Conservation (phyloP, 2,888 invertebrate genomes). For the Andrena flavipes region DNA sequence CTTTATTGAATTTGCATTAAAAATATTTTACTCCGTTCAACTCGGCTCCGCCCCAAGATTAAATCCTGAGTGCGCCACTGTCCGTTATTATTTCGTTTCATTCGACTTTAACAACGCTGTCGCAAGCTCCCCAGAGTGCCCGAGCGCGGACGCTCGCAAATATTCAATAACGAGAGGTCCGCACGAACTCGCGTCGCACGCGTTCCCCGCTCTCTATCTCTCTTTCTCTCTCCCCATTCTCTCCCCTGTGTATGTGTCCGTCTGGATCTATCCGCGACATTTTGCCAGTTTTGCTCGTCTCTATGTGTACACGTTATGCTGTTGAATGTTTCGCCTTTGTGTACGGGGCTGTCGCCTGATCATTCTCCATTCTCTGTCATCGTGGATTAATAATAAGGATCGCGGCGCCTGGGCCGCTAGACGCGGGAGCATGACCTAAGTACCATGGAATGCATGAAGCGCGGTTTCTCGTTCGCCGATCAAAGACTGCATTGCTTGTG, state of each 20-base stretch:
- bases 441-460: not conserved
- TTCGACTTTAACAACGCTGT: not conserved
- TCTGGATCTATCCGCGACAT: constrained; percentile 34
- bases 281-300: constrained; percentile 49
- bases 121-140: not conserved
- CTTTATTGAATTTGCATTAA: no score
- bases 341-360: constrained; percentile 72
- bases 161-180: constrained; percentile 17
- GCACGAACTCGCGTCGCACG: constrained; percentile 28
- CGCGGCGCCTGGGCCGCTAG: not conserved
- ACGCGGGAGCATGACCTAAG: constrained; percentile 37
- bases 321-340: constrained; percentile 69
- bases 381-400: constrained; percentile 63
- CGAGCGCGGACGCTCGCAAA: not conserved
- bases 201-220: constrained; percentile 8
- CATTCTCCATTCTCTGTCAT: constrained; percentile 70
- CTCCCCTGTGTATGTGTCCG: constrained; percentile 27
- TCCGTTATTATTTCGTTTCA: not conserved
- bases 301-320: constrained; percentile 55
- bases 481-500: not conserved
- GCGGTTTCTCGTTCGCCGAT: not conserved
- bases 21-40: no score
- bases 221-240: not conserved
- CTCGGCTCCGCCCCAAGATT: no score
- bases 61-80: not conserved